Percentiles rank a stretch among this genome's conserved stretches.
Conservation (phyloP, 2,888 invertebrate species). For the Platynereis dumerilii region DNA sequence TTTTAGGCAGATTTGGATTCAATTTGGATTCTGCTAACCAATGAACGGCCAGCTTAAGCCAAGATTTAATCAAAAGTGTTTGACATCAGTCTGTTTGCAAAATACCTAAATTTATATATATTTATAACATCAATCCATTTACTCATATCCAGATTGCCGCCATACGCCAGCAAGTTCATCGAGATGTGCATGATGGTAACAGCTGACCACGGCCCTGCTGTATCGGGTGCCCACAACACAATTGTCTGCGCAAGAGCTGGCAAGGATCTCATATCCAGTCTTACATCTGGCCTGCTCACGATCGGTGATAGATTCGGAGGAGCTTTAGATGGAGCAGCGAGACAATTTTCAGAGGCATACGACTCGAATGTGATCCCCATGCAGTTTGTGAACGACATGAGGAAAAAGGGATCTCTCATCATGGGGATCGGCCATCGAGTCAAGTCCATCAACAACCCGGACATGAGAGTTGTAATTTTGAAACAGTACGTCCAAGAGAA, state of each 20-base stretch:
- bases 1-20: too few species aligned
- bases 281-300: slow-evolving; percentile 94
- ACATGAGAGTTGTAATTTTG: slow-evolving; percentile 95
- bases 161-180: slow-evolving; percentile 94
- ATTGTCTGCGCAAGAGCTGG: slow-evolving; percentile 97
- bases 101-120: too few species aligned
- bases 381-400: slow-evolving; percentile 97
- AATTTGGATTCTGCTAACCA: too few species aligned
- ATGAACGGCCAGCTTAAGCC: too few species aligned
- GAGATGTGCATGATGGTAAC: slow-evolving; percentile 99
- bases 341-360: slow-evolving; percentile 95
- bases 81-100: too few species aligned
- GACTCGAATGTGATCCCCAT: slow-evolving; percentile 93
- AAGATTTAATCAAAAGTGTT: too few species aligned
- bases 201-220: slow-evolving; percentile 94
- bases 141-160: slow-evolving; percentile 80
- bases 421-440: slow-evolving; percentile 98
- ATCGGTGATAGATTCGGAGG: slow-evolving; percentile 99
- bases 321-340: slow-evolving; percentile 94
- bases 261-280: slow-evolving; percentile 94
- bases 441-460: slow-evolving; percentile 94
- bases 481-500: slow-evolving; percentile 93
- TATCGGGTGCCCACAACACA: slow-evolving; percentile 97
- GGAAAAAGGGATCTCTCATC: slow-evolving; percentile 95
- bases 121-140: too few species aligned